Conservation (phyloP, 2,797 vertebrate genomes). For the Sebastes steindachneri region DNA sequence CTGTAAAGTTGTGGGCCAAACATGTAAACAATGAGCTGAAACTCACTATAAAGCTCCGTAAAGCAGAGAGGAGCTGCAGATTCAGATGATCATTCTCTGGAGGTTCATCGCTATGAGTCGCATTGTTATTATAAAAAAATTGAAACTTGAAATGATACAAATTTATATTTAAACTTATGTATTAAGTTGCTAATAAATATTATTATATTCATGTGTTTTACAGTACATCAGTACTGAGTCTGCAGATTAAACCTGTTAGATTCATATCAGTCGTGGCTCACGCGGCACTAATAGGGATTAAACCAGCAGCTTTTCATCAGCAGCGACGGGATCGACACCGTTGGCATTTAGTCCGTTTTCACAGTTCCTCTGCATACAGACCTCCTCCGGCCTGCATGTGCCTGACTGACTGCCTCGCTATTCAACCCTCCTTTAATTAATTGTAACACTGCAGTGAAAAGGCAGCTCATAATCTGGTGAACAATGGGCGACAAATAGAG, state of each 20-base stretch:
- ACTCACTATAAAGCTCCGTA: background rate
- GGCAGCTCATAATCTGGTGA: slow-evolving; percentile 20
- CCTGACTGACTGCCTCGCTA: background rate
- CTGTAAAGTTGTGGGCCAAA: background rate
- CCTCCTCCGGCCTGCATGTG: slow-evolving; percentile 13
- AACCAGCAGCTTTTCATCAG: background rate
- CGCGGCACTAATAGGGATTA: slow-evolving; percentile 9
- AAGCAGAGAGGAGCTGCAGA: background rate
- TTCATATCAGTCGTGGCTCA: background rate
- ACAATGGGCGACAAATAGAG: slow-evolving; percentile 35
- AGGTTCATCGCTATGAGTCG: background rate
- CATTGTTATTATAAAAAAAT: background rate
- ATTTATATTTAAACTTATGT: background rate
- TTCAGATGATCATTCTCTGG: background rate
- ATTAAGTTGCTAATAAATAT: background rate
- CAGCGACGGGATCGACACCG: background rate
- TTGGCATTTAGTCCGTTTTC: background rate
- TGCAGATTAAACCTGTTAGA: background rate
- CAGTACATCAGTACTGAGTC: background rate
- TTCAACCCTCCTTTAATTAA: background rate
- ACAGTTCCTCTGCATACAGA: background rate
- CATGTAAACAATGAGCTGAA: background rate
- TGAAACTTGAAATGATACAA: fast-evolving
- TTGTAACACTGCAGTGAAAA: slow-evolving; percentile 15
- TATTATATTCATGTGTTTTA: background rate